A percentile compares a stretch with the other conserved stretches of the same genome.
Conservation (phyloP, 2,888 invertebrate genomes). For the Sphaerophoria taeniata region DNA sequence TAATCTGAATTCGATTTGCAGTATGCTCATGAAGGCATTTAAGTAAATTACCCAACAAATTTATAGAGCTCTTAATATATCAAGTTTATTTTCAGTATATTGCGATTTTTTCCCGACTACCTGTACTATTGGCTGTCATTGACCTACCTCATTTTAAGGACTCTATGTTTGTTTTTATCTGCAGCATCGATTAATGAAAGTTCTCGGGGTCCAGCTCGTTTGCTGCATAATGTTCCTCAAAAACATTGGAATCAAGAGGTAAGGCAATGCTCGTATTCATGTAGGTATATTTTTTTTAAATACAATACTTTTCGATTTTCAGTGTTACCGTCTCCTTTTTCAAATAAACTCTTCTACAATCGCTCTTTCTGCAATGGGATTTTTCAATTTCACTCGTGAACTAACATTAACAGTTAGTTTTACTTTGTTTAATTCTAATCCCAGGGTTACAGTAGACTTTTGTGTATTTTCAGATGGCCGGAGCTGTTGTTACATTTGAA, state of each 20-base stretch:
- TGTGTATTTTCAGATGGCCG: too few relatives aligned
- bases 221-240: conserved; percentile 54
- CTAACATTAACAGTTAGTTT: too few relatives aligned
- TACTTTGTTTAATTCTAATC: too few relatives aligned
- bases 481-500: too few relatives aligned
- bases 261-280: neutral
- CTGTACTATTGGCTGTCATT: conserved; percentile 65
- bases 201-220: conserved; percentile 35
- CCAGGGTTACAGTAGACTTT: too few relatives aligned
- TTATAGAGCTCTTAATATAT: neutral
- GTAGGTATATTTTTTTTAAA: neutral
- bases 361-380: too few relatives aligned
- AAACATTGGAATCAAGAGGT: conserved; percentile 62
- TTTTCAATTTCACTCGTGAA: too few relatives aligned
- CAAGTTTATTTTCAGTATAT: conserved; percentile 28
- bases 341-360: too few relatives aligned
- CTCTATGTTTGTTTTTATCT: conserved; percentile 47
- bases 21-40: conserved; percentile 44
- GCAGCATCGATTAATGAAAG: conserved; percentile 60
- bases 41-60: conserved; percentile 29
- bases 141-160: conserved; percentile 50
- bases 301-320: neutral
- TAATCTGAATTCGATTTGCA: conserved; percentile 64
- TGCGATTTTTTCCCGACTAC: conserved; percentile 50
- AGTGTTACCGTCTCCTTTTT: too few relatives aligned